A percentile compares a stretch with the other conserved stretches of the same genome.
Conservation (phyloP, 2,797 vertebrate genomes). For the Oceanodroma leucorhoa region DNA sequence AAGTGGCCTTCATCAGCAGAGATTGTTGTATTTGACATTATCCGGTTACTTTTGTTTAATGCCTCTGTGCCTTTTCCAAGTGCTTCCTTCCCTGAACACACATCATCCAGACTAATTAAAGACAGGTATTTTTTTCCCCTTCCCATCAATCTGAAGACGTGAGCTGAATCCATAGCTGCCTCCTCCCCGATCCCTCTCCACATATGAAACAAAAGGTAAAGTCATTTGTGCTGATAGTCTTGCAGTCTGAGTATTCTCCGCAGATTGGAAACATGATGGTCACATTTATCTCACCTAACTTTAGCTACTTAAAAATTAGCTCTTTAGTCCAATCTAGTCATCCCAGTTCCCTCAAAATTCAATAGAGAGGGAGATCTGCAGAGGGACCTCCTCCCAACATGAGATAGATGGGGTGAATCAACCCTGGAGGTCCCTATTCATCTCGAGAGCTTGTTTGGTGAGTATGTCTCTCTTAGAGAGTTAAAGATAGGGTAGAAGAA, state of each 20-base stretch:
- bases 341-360: neutral
- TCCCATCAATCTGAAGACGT: conserved; percentile 31
- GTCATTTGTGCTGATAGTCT: neutral
- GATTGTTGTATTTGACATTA: conserved; percentile 58
- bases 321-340: neutral
- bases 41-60: conserved; percentile 51
- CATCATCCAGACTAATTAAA: conserved; percentile 50
- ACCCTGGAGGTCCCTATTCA: neutral
- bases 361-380: neutral
- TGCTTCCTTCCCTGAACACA: conserved; percentile 47
- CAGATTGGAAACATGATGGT: neutral
- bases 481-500: neutral
- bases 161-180: neutral
- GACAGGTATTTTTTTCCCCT: conserved; percentile 40
- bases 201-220: conserved; percentile 38
- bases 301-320: neutral
- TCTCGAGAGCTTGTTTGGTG: neutral
- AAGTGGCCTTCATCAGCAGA: conserved; percentile 65
- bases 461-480: neutral
- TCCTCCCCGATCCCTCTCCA: neutral
- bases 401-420: neutral
- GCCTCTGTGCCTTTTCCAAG: conserved; percentile 10
- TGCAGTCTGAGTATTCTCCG: neutral
- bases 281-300: neutral
- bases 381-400: neutral